phyloP scores from a whole-genome alignment of 2,797 vertebrate genomes.

The Enteromius treurensis region DNA sequence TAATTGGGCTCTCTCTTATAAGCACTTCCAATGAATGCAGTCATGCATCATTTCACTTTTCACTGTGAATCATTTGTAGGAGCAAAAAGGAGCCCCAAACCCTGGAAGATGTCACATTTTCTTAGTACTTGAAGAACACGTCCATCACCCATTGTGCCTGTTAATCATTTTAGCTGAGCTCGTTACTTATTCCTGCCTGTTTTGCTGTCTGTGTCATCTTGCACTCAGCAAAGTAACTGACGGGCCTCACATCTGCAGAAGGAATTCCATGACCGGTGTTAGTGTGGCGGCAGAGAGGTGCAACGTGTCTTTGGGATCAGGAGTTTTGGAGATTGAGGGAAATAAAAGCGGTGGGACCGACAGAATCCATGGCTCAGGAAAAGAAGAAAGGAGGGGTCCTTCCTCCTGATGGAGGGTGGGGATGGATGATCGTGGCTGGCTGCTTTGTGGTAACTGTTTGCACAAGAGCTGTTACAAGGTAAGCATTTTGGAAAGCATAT shows the following conservation, averaged over 20 bases:
- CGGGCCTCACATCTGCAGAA: constrained; percentile 33
- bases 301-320: constrained; percentile 35
- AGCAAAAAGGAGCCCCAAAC: background rate
- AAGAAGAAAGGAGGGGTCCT: constrained; percentile 55
- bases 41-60: constrained; percentile 6
- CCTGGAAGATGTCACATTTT: constrained; percentile 15
- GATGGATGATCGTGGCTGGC: constrained; percentile 90
- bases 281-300: constrained; percentile 33
- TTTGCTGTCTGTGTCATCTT: constrained; percentile 40
- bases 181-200: constrained; percentile 38
- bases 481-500: constrained; percentile 21
- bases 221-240: constrained; percentile 37
- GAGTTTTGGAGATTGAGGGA: constrained; percentile 33
- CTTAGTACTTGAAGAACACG: background rate
- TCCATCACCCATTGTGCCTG: constrained; percentile 18
- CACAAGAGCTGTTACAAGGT: constrained; percentile 94
- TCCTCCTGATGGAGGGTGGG: constrained; percentile 90
- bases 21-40: constrained; percentile 23
- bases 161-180: constrained; percentile 53
- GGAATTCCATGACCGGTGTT: constrained; percentile 32
- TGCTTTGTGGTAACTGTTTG: constrained; percentile 94
- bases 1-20: constrained; percentile 14
- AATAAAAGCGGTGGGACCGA: constrained; percentile 27
- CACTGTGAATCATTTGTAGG: constrained; percentile 22
- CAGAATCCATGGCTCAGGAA: constrained; percentile 71